Evolutionary conservation across 2,888 invertebrate species (phyloP).

Genomic region (Trichogramma evanescens): DNA sequence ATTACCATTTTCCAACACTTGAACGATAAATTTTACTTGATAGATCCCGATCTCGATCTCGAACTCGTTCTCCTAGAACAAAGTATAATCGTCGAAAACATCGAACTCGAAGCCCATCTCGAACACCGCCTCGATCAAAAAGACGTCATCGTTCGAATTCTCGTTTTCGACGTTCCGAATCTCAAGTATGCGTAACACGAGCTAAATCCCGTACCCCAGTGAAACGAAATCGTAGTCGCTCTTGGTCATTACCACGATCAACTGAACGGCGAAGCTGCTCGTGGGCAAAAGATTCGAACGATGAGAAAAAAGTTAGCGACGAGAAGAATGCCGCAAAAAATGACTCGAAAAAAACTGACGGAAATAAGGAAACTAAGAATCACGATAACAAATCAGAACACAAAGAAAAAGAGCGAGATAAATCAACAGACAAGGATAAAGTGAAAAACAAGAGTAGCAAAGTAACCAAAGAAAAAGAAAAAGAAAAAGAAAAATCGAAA

Average conservation of each 20-base stretch:
- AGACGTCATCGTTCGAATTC: conserved; percentile 23
- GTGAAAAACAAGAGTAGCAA: neutral
- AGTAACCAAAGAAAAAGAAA: neutral
- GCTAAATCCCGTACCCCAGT: conserved; percentile 28
- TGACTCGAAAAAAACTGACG: conserved; percentile 23
- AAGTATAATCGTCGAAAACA: conserved; percentile 8
- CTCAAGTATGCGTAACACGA: conserved; percentile 28
- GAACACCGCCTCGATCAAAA: conserved; percentile 30
- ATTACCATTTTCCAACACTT: too few species aligned
- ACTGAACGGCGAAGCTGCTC: conserved; percentile 45
- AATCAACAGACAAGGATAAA: conserved; percentile 9
- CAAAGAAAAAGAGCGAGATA: too few species aligned
- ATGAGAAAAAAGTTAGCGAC: conserved; percentile 10
- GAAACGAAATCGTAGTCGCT: conserved; percentile 50
- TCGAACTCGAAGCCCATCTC: conserved; percentile 18
- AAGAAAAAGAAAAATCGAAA: neutral
- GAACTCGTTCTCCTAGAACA: conserved; percentile 12
- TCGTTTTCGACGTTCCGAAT: conserved; percentile 27
- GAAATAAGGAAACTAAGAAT: conserved; percentile 9
- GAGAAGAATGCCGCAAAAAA: conserved; percentile 9
- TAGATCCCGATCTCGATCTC: conserved; percentile 26
- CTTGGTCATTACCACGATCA: conserved; percentile 57
- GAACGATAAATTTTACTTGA: conserved; percentile 1
- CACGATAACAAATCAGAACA: too few species aligned
- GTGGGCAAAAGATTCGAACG: conserved; percentile 49